Evolutionary conservation across 2,797 vertebrate species (phyloP), one percentile per base, ranked within the genome.

Genomic region (Lacerta viridis): DNA sequence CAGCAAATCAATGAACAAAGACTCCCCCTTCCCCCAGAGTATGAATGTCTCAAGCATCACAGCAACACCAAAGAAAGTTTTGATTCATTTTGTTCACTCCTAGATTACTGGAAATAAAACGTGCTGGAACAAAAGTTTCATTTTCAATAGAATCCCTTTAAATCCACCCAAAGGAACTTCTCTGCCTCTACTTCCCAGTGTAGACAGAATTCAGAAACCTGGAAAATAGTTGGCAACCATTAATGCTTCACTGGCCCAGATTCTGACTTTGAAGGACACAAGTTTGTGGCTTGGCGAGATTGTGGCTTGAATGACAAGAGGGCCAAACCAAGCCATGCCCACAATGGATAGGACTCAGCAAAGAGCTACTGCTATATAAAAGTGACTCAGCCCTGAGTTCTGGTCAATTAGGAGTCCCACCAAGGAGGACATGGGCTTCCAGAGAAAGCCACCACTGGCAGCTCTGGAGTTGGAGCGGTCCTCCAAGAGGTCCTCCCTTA

Each of bases 1-100:
- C 72, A 77, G 43, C 23, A 64, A 66, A 83, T 82, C 87, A 82
- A 82, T 75, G 59, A 66, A 41, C 59, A 46, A 64, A 23, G 25
- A 43, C n/a, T 23, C 20, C 59, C 39, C 33, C 61, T 76, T 66
- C 18, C 46, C 39, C 64, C 23, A 76, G 25, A 82, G 55, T 66
- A 33, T 25, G 25, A 29, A 29, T 61, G 17, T 61, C n/a, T 11
- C 33, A 41, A 50, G 59, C 43, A 36, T 77, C n/a, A 55, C 20
- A 33, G 81, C 27, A n/a, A 85, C 46, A 76, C 76, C 41, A 25
- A 66, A 75, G 72, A 33, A 76, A 17, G n/a, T 66, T 33, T 68
- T 88, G 61, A 20, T 87, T 87, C 36, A 41, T 85, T 76, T 41
- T 9, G 27, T 43, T 64, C 17, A 20, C 13, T 64, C 36, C 36